Conservation (phyloP, 2,888 invertebrate genomes). For the Standfussiana lucernea region DNA sequence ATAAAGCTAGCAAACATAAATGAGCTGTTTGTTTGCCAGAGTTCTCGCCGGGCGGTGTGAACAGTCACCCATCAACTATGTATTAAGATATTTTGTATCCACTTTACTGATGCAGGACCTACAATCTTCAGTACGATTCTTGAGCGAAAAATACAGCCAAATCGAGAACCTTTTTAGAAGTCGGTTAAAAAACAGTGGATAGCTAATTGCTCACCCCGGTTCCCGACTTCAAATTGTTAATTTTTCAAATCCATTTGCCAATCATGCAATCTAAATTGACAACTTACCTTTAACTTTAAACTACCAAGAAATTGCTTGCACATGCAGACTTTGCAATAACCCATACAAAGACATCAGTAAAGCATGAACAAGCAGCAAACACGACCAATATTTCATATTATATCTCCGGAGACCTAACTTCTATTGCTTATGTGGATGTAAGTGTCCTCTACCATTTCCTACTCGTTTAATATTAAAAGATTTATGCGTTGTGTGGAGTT, state of each 20-base stretch:
- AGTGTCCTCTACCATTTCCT: neutral
- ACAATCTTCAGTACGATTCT: neutral
- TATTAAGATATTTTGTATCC: neutral
- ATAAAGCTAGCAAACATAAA: neutral
- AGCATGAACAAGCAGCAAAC: slow-evolving; percentile 7
- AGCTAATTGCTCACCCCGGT: neutral
- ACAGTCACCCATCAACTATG: neutral
- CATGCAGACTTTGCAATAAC: neutral
- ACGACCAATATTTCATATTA: slow-evolving; percentile 32
- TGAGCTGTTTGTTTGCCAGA: neutral
- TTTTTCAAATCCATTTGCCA: neutral
- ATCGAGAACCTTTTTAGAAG: neutral
- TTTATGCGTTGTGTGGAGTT: neutral
- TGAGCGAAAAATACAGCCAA: neutral
- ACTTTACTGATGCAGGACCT: neutral
- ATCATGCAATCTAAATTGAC: neutral
- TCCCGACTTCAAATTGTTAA: neutral
- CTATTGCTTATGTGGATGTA: slow-evolving; percentile 2
- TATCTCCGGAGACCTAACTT: slow-evolving; percentile 28
- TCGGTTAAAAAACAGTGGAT: no score
- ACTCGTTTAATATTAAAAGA: neutral
- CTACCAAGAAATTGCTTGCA: neutral
- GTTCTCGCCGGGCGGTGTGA: neutral
- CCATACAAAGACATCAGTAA: neutral
- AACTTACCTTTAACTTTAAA: neutral